Evolutionary conservation across 2,113 vertebrate species (phyloP), one percentile per base, ranked within the genome.

Genomic region (Drymodes brunneopygia): DNA sequence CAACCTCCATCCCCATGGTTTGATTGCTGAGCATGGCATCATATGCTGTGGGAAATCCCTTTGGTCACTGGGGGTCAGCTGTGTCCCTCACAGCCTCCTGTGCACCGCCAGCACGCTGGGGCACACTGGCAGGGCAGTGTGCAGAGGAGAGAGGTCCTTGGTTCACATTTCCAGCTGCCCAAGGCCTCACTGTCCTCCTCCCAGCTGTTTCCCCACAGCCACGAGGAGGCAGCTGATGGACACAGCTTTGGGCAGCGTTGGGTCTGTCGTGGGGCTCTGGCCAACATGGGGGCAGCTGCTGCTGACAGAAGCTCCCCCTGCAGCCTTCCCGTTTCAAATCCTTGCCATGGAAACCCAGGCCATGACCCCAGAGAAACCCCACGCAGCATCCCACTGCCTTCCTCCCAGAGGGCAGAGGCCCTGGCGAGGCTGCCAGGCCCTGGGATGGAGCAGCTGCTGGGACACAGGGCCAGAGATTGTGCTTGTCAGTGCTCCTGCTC

Each of bases 121-220:
- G 31, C 27, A 53, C 1, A 1, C 45, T 44, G 53, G 1, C 3
- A 1, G 40, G 28, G 47, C 48, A 47, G n/a, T 0, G 8, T 27
- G 33, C 33, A 56, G 14, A 70, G 50, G 12, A 65, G 51, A 60
- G 11, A 44, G 61, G 36, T 6, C 33, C 25, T 66, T 35, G 8
- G 36, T 29, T 73, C 77, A 12, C n/a, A 33, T 47, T 73, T 66
- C 23, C 40, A 80, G 44, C 31, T 48, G 51, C 57, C 44, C 50
- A 81, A 54, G 45, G 28, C 28, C n/a, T 62, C 22, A 12, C 3
- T 60, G 40, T 15, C 53, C 38, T 42, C 17, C 45, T 65, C 44
- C 16, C 0, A 0, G 18, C 51, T 54, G 69, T 69, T 47, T 12
- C 33, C 50, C 33, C 40, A 24, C 1, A 10, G 56, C 50, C 75